phyloP scores from a whole-genome alignment of 2,113 vertebrate species.

The Clarias macrocephalus region DNA sequence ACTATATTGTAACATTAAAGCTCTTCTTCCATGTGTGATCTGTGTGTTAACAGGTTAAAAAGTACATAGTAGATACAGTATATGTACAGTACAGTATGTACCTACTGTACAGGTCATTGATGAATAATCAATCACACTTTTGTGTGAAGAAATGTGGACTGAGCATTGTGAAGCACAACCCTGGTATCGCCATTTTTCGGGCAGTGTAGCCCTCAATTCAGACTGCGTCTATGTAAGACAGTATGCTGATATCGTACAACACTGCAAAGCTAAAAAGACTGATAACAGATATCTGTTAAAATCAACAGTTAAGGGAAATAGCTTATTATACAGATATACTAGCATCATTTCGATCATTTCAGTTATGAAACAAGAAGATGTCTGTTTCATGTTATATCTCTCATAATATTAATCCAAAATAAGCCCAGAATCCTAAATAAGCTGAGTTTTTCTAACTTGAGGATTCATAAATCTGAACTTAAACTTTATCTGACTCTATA shows the following conservation, averaged over 20 bases:
- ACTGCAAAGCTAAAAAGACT: conserved; percentile 3
- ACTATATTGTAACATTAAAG: neutral
- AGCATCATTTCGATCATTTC: neutral
- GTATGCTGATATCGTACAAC: conserved; percentile 5
- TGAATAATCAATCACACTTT: no score
- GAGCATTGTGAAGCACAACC: neutral
- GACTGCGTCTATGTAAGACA: neutral
- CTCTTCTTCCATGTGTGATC: neutral
- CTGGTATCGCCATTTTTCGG: neutral
- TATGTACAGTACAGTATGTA: neutral
- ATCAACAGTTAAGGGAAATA: conserved; percentile 8
- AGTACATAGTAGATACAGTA: neutral
- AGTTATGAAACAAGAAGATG: neutral
- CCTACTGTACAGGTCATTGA: no score
- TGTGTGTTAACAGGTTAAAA: neutral
- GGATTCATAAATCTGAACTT: neutral
- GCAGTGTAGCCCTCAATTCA: neutral
- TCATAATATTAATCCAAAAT: neutral
- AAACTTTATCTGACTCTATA: neutral
- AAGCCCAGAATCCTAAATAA: neutral
- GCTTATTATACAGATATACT: conserved; percentile 13
- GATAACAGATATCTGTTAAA: conserved; percentile 21
- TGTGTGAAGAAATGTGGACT: neutral
- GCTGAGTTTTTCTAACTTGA: neutral
- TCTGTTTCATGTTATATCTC: conserved; percentile 5